Base-by-base conservation (phyloP, 2,888 invertebrate genomes). In the Merodon equestris region DNA sequence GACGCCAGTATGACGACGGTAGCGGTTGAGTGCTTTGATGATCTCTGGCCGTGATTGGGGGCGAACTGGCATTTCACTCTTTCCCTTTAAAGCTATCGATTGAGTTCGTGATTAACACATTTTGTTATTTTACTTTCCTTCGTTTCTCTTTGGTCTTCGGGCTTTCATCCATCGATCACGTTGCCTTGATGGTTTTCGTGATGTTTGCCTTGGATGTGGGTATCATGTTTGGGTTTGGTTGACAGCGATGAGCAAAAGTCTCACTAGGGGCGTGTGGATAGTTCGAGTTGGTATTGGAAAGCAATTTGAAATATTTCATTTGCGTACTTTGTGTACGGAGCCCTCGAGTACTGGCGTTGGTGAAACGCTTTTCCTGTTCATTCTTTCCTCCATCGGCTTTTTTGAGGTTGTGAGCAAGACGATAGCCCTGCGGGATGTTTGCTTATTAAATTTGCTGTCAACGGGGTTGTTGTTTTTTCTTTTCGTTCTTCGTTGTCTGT, bases 171-270 rank as follows among this genome's bases (percentile, higher is more conserved):
- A 61, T 77, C 61, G 54, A 64, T 34, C 27, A 47, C 54, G 42
- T 66, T 61, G 44, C 54, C 56, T 66, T 72, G 56, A 76, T 72
- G 66, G 72, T 56, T 72, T 76, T 76, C 72, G 72, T 72, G 76
- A 72, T 72, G 72, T 72, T 72, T 51, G 66, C 72, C n/a, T n/a
- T n/a, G n/a, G n/a, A n/a, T n/a, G n/a, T n/a, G n/a, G n/a, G n/a
- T n/a, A n/a, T n/a, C 56, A 60, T 61, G 72, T 66, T 44, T 3
- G 40, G 10, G 10, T 40, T n/a, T 5, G 10, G 40, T n/a, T 40
- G 40, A 60, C 58, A 40, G 44, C 36, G 47, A 47, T 15, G 13
- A 14, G 27, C 27, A 50, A 9, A n/a, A 56, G 19, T 18, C 13
- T 54, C n/a, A 56, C 64, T 34, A 34, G 36, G 17, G 54, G 67